Percentiles rank a stretch among this genome's conserved stretches.
phyloP scores from a whole-genome alignment of 2,113 vertebrate species.

The Odocoileus virginianus region DNA sequence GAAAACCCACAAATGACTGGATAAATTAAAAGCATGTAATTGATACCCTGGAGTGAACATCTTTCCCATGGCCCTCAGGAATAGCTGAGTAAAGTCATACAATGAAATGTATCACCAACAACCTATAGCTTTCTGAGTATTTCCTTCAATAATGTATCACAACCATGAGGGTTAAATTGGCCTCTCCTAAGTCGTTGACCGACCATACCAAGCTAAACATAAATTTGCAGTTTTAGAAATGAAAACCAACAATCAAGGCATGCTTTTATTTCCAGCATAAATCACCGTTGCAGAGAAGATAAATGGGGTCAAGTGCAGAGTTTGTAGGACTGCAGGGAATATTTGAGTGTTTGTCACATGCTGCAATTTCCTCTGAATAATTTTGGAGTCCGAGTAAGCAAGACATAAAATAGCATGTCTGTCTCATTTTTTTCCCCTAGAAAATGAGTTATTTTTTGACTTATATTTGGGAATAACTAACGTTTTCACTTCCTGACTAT shows the following conservation, averaged over 20 bases:
- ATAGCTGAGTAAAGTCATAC: background rate
- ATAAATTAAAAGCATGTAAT: background rate
- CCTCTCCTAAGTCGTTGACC: background rate
- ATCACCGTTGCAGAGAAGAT: background rate
- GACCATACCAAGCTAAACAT: background rate
- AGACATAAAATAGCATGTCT: constrained; percentile 37
- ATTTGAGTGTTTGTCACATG: constrained; percentile 19
- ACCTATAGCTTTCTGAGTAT: background rate
- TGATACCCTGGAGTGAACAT: background rate
- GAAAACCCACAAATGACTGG: background rate
- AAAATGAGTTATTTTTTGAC: constrained; percentile 30
- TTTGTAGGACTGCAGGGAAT: background rate
- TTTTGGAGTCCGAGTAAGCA: constrained; percentile 8
- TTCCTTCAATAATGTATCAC: background rate
- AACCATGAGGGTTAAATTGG: background rate
- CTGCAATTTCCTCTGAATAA: constrained; percentile 47
- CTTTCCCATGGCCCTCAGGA: background rate
- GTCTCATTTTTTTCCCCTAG: background rate
- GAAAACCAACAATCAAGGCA: background rate
- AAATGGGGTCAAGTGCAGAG: background rate
- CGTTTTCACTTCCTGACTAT: constrained; percentile 32
- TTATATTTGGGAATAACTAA: background rate
- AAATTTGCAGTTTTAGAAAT: constrained; percentile 18
- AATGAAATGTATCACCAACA: background rate
- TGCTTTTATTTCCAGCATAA: constrained; percentile 5